Base-by-base conservation (phyloP, 2,113 vertebrate species). In the Tachysurus fulvidraco region DNA sequence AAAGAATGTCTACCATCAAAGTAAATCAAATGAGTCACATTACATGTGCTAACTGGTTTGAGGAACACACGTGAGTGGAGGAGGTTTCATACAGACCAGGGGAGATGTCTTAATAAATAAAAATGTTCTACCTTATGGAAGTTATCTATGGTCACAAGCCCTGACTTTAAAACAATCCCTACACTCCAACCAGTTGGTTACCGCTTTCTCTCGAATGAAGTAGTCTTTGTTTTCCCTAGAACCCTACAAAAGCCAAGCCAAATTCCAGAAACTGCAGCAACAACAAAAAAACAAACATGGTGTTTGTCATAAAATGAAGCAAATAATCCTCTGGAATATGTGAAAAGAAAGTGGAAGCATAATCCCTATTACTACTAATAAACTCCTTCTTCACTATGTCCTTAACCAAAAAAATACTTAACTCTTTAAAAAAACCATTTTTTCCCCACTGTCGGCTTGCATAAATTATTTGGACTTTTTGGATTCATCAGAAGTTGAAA, bases 11-110 rank as follows among this genome's bases (percentile, higher is more conserved):
- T n/a, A 84, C 77, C 86, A 86, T 73, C 44, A 14, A 85, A 81
- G 71, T 86, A 84, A 89, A 86, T 88, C 60, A 65, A 82, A 86
- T 55, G 28, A 64, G 84, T 88, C 84, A 65, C 86, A 86, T 83
- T 36, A 82, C 64, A 80, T 36, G 54, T 59, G 54, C 57, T 80
- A 52, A 54, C 50, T 59, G 5, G 19, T 21, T 23, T 12, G 23
- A 50, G 2, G 19, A n/a, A 14, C 41, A 74, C 41, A 50, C 21
- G 19, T 11, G n/a, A 57, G 16, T 30, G 52, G 17, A 78, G 52
- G 17, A 78, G 16, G 52, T 17, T 78, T 55, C 4, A 55, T 30
- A 78, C 76, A 28, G 71, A 41, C 46, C 71, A 74, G 44, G 9
- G 25, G 14, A 36, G 28, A 36, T 69, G 16, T 36, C 28, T 16